Evolutionary conservation across 2,888 invertebrate genomes (phyloP).

Genomic region (Abrostola triplasia): DNA sequence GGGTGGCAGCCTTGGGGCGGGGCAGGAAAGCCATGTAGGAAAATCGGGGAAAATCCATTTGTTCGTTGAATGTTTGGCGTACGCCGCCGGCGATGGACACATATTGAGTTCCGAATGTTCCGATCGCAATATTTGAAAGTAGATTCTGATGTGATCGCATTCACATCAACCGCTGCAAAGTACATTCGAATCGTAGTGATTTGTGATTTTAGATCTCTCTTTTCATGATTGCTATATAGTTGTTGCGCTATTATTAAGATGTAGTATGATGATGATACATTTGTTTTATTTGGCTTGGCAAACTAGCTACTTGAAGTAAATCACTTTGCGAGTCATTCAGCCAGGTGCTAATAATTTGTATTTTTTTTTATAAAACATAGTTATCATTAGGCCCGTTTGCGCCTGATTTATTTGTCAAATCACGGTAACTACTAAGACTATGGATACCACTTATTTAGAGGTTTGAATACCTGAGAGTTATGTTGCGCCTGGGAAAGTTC

Average conservation of each 20-base stretch:
- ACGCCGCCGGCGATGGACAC: slow-evolving; percentile 35
- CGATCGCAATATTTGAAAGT: slow-evolving; percentile 27
- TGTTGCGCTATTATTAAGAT: slow-evolving; percentile 7
- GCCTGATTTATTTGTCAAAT: too few relatives aligned
- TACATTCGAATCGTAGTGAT: slow-evolving; percentile 14
- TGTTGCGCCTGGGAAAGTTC: too few relatives aligned
- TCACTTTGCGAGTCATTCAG: neutral
- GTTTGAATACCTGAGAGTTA: too few relatives aligned
- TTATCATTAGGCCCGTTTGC: neutral
- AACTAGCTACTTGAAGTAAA: neutral
- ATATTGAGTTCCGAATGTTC: slow-evolving; percentile 34
- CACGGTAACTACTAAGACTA: too few relatives aligned
- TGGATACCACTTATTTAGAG: too few relatives aligned
- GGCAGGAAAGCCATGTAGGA: slow-evolving; percentile 10
- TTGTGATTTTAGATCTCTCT: slow-evolving; percentile 7
- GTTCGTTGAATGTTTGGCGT: slow-evolving; percentile 26
- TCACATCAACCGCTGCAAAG: slow-evolving; percentile 25
- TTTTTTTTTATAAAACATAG: neutral
- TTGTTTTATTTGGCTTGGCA: neutral
- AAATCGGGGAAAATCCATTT: slow-evolving; percentile 33
- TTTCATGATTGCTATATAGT: slow-evolving; percentile 10
- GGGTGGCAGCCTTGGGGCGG: slow-evolving; percentile 20
- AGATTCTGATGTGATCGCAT: slow-evolving; percentile 44
- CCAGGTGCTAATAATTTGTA: neutral
- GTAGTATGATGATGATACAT: slow-evolving; percentile 2